Percentiles rank a stretch among this genome's conserved stretches.
Conservation (phyloP, 1,140 invertebrate genomes). For the Patella vulgata region DNA sequence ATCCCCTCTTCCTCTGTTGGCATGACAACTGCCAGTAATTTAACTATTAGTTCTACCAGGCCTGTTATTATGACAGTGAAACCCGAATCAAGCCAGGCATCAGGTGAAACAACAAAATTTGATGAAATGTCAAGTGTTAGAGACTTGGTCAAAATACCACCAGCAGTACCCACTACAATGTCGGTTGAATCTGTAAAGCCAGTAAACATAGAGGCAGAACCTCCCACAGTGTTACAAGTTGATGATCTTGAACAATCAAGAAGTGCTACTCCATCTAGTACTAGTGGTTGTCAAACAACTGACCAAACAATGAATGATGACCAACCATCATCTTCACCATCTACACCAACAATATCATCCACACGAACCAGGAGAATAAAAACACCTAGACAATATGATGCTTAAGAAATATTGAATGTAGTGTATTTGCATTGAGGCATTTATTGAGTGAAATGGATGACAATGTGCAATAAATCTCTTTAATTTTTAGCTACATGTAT, state of each 20-base stretch:
- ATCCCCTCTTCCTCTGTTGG: background rate
- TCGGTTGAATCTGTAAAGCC: conserved; percentile 1
- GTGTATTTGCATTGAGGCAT: no score
- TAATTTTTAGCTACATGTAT: no score
- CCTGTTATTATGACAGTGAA: conserved; percentile 8
- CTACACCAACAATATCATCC: conserved; percentile 45
- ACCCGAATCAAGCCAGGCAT: background rate
- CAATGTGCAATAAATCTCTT: no score
- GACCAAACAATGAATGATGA: conserved; percentile 12
- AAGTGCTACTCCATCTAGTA: no score
- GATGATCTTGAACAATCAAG: no score
- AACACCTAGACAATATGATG: conserved; percentile 59
- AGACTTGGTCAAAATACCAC: conserved; percentile 1
- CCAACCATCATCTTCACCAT: no score
- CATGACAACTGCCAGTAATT: background rate
- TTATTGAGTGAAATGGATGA: no score
- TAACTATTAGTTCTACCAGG: no score
- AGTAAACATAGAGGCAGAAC: conserved; percentile 1
- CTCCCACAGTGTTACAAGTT: background rate
- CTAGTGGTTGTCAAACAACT: conserved; percentile 6
- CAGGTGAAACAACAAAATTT: conserved; percentile 1
- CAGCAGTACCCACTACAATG: background rate
- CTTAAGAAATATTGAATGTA: no score
- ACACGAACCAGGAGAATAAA: conserved; percentile 57
- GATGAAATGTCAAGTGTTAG: background rate